Conservation (phyloP, 2,113 vertebrate species). For the Anhinga rufa region DNA sequence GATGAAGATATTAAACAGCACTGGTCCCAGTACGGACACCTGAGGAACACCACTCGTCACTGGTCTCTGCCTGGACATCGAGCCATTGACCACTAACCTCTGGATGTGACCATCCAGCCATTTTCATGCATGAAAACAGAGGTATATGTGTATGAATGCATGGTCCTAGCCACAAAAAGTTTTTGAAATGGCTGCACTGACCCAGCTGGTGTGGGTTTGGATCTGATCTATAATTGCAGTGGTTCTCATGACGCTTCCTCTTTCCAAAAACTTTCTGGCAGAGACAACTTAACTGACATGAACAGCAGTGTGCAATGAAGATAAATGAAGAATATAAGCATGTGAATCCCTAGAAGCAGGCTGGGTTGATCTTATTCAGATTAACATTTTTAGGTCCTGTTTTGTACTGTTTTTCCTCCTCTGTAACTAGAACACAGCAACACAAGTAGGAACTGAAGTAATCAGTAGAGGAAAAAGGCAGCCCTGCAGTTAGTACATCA, state of each 20-base stretch:
- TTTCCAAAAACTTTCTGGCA: constrained; percentile 52
- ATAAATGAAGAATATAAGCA: not conserved
- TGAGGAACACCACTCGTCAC: too few species aligned
- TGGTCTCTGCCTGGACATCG: too few species aligned
- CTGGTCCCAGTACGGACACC: too few species aligned
- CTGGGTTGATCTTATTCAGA: not conserved
- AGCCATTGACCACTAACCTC: too few species aligned
- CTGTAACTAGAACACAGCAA: not conserved
- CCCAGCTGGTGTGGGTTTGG: constrained; percentile 23
- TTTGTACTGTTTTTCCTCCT: not conserved
- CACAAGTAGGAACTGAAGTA: not conserved
- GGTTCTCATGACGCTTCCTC: constrained; percentile 32
- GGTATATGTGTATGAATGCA: not conserved
- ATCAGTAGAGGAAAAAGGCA: not conserved
- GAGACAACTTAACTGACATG: not conserved
- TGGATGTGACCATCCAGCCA: too few species aligned
- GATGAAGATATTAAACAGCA: too few species aligned
- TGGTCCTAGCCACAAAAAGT: not conserved
- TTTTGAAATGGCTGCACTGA: not conserved
- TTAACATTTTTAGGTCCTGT: not conserved
- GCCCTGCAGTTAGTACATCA: rapidly evolving
- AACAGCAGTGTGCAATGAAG: constrained; percentile 1
- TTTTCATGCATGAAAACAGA: not conserved
- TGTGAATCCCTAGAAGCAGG: not conserved
- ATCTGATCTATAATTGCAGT: constrained; percentile 27